phyloP scores from a whole-genome alignment of 2,113 vertebrate genomes.

The Callionymus lyra region DNA sequence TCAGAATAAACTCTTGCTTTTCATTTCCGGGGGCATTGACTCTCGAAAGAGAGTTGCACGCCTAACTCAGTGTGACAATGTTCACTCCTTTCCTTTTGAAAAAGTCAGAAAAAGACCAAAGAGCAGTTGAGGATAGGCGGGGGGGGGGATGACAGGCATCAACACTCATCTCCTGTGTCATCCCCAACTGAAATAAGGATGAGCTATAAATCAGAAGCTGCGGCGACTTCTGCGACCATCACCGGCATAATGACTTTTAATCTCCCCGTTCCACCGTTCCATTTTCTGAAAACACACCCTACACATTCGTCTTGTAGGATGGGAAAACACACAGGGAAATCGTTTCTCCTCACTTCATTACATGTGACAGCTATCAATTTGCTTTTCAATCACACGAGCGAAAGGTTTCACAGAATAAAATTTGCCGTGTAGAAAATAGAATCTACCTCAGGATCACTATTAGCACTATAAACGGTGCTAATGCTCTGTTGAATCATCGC shows the following conservation, averaged over 20 bases:
- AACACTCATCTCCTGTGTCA: conserved; percentile 28
- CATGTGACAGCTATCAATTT: conserved; percentile 16
- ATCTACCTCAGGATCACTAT: too few relatives aligned
- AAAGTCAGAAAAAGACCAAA: conserved; percentile 13
- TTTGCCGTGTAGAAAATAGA: not conserved
- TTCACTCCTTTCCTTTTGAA: conserved; percentile 19
- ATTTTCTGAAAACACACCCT: conserved; percentile 1
- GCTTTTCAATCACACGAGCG: conserved; percentile 21
- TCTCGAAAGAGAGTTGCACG: conserved; percentile 37
- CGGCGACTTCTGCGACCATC: conserved; percentile 11
- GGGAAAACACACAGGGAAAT: conserved; percentile 38
- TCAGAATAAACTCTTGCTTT: conserved; percentile 27
- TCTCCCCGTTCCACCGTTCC: conserved; percentile 59
- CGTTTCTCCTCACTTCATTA: conserved; percentile 17
- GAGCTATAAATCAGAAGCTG: conserved; percentile 36
- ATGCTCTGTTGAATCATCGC: too few relatives aligned
- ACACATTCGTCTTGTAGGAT: conserved; percentile 1
- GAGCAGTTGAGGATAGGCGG: conserved; percentile 5
- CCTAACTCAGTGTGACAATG: conserved; percentile 36
- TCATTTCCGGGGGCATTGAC: conserved; percentile 22
- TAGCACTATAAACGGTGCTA: too few relatives aligned
- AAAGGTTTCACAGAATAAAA: conserved; percentile 8
- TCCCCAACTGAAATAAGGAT: conserved; percentile 35
- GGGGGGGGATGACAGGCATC: conserved; percentile 10
- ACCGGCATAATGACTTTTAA: conserved; percentile 38